These are phyloP conservation scores for Florisuga fusca DNA, from an alignment of 2,797 vertebrate genomes.

Conservation along the genomic window DNA sequence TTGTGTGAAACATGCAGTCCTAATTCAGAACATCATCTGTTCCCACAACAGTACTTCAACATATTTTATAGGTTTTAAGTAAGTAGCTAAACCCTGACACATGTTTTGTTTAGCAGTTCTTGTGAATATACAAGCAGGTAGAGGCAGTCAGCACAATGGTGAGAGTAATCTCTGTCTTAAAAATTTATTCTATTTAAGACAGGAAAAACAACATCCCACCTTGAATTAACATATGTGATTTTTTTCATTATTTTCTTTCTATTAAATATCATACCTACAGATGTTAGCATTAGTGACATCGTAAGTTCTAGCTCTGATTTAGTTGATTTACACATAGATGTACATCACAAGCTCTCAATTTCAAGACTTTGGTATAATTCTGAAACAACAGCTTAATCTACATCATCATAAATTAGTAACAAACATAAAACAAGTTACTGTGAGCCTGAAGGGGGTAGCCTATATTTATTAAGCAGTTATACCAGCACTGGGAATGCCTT, in stretches of 20 bases:
- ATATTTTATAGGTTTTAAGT: not conserved
- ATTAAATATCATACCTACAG: not conserved
- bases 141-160: not conserved
- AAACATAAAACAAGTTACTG: not conserved
- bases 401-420: not conserved
- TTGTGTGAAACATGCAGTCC: not conserved
- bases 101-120: not conserved
- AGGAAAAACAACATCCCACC: not conserved
- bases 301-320: not conserved
- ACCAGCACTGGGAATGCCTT: not conserved
- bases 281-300: not conserved
- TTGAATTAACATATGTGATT: not conserved
- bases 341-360: not conserved
- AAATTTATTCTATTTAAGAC: not conserved
- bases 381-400: not conserved
- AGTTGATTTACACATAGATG: not conserved
- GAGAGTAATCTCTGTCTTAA: not conserved
- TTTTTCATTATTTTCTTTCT: not conserved
- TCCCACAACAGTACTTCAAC: not conserved
- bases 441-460: not conserved
- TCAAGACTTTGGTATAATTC: not conserved
- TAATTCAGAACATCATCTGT: not conserved
- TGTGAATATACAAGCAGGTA: not conserved
- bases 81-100: not conserved
- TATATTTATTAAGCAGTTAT: not conserved